A percentile compares a stretch with the other conserved stretches of the same genome.
These are phyloP conservation scores for Microhierax caerulescens DNA, from an alignment of 2,797 vertebrate genomes.

Conservation along the genomic window DNA sequence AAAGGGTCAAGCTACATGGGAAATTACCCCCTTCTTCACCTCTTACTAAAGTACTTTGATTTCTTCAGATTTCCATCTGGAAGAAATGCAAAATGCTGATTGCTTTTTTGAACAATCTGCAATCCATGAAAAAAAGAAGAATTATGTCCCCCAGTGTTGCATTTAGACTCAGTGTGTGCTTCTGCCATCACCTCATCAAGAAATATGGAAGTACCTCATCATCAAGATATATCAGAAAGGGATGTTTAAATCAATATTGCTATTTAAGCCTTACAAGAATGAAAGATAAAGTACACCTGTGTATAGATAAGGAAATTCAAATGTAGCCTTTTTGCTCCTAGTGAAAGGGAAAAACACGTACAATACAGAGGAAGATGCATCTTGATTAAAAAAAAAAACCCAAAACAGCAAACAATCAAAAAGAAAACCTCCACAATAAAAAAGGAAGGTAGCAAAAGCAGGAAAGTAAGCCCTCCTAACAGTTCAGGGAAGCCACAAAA, in stretches of 20 bases:
- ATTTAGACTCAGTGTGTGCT: not conserved
- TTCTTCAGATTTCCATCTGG: not conserved
- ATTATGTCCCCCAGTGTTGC: not conserved
- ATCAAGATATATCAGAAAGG: not conserved
- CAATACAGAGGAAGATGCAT: not conserved
- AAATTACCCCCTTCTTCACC: not conserved
- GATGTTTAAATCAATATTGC: not conserved
- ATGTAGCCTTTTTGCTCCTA: not conserved
- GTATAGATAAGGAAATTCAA: not conserved
- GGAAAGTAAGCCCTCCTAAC: not conserved
- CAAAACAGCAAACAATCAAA: not conserved
- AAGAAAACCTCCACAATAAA: not conserved
- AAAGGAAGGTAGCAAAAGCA: not conserved
- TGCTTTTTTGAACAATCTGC: not conserved
- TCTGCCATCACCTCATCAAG: not conserved
- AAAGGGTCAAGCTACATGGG: not conserved
- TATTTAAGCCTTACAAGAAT: not conserved
- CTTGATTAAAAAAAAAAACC: not conserved
- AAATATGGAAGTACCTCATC: not conserved
- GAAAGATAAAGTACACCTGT: not conserved
- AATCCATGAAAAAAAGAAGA: not conserved
- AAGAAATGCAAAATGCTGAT: not conserved
- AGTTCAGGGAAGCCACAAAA: not conserved
- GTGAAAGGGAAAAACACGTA: not conserved
- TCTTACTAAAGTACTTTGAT: not conserved